A percentile compares a stretch with the other conserved stretches of the same genome.
phyloP scores from a whole-genome alignment of 2,113 vertebrate genomes.

The Bolborhynchus lineola region DNA sequence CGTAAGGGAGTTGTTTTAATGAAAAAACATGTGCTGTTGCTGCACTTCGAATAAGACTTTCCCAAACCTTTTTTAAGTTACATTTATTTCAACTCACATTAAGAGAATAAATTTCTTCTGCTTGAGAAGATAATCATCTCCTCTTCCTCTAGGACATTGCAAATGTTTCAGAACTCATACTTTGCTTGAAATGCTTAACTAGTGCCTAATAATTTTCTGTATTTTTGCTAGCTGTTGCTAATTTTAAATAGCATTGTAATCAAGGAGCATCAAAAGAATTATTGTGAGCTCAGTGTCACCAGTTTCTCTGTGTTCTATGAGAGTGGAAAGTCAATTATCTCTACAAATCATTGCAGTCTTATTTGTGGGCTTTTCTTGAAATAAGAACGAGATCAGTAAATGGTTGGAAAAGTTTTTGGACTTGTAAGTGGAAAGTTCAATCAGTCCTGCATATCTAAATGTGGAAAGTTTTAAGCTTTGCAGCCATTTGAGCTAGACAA shows the following conservation, averaged over 20 bases:
- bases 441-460: background rate
- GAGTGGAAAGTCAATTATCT: background rate
- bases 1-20: background rate
- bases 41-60: background rate
- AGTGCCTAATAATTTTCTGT: background rate
- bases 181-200: background rate
- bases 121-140: background rate
- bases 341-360: background rate
- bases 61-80: background rate
- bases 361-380: background rate
- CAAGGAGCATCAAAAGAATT: background rate
- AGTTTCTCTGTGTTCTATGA: background rate
- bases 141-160: background rate
- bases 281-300: background rate
- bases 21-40: background rate
- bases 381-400: background rate
- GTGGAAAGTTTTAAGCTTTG: background rate
- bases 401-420: background rate
- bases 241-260: background rate
- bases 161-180: background rate
- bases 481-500: background rate
- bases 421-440: background rate
- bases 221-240: background rate
- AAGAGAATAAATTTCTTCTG: background rate
- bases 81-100: background rate